Evolutionary conservation across 2,888 invertebrate genomes (phyloP), one percentile per base, ranked within the genome.

Genomic region (Synanthedon andrenaeformis): DNA sequence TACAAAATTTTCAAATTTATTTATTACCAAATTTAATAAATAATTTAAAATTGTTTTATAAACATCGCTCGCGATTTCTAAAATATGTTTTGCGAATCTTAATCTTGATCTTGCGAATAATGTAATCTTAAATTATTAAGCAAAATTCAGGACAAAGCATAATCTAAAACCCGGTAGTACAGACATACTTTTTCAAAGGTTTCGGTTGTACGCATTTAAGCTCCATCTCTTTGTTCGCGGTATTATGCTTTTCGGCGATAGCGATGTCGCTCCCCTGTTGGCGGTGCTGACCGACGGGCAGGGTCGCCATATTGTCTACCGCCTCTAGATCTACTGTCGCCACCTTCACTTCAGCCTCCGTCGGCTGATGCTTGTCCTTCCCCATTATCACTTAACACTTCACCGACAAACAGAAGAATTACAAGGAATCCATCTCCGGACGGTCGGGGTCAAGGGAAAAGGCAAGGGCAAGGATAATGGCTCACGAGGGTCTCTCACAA

Each of bases 271-370:
- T 92, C 63, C 92, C 91, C 65, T 88, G 89, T 69, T 90, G 90
- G 67, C 89, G 91, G 73, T 92, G 92, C 72, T 94, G 91, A 59
- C 94, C 94, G 57, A 95, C 95, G 65, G 95, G 95, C 80, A 95
- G 90, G 49, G 95, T 95, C 79, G 95, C 95, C 92, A 95, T 95
- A 76, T 95, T 95, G 90, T 95, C 94, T 66, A 93, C 92, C 62
- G 93, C 90, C 85, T 95, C 95, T 71, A 94, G 90, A 83, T 95
- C 95, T 68, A 96, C 96, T 57, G 95, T 95, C 66, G 95, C 93
- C 81, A 95, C 94, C 90, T 95, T 95, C 83, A 95, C 93, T 88
- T 95, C 94, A 76, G 92, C 91, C 78, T 91, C 91, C 65, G 75
- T 72, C 23, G 83, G 79, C 72, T 76, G 84, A 57, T 86, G 85